Base-by-base conservation (phyloP, 2,113 vertebrate genomes). In the Agapornis roseicollis region DNA sequence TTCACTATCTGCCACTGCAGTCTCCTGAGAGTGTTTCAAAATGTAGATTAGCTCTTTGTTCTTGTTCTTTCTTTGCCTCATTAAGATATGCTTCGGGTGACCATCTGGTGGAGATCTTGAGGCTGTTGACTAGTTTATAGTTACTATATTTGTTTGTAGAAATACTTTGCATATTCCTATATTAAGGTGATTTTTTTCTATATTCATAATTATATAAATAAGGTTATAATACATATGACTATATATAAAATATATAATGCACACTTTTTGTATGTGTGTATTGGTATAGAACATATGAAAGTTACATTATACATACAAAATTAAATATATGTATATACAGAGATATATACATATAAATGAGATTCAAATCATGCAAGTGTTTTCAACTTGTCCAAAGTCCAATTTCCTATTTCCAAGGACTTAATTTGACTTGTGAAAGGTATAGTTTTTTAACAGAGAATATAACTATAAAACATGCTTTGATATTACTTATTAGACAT, bases 11-110 rank as follows among this genome's bases (percentile, higher is more conserved):
- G 19, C 61, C 71, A 50, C 50, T 85, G 11, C 95, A 91, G 97
- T 98, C 98, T 99, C 97, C 95, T 96, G 95, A 98, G 95, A 98
- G 72, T 96, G 47, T 91, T 93, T 85, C 65, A 63, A 88, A 96
- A 91, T 80, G 22, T 95, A 96, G 92, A 94, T 87, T 96, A 86
- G 56, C 88, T 44, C 71, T 96, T 93, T 87, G 28, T 81, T 72
- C 63, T 88, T 76, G 8, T 85, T 41, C 63, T 95, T 92, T 80
- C 41, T 60, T 95, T 13, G 3, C 93, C 89, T 97, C 93, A 97
- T 95, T 92, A 88, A 92, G 91, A 15, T 14, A 88, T 80, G 74
- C 92, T 95, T 94, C 88, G 61, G 74, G 84, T 94, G 52, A 97
- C 96, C 97, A 97, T 95, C 98, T 98, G 96, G 95, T 97, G 98